Conservation (phyloP, 2,888 invertebrate species). For the Tinea pellionella region DNA sequence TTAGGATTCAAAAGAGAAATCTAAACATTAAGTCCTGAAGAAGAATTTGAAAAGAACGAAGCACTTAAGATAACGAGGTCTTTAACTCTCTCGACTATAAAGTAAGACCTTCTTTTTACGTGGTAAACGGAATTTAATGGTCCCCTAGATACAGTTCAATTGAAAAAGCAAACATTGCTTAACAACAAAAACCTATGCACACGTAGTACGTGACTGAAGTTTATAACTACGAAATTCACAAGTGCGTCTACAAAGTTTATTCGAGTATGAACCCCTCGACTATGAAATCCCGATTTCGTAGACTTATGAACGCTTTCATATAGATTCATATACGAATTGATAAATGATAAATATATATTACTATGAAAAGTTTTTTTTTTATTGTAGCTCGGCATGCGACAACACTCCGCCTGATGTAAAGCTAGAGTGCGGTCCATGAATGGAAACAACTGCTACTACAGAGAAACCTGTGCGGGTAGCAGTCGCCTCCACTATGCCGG, state of each 20-base stretch:
- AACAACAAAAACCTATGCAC: not conserved
- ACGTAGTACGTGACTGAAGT: not conserved
- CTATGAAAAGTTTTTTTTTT: no score
- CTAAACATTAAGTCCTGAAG: not conserved
- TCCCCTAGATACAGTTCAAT: not conserved
- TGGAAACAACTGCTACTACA: no score
- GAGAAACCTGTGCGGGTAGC: no score
- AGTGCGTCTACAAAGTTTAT: not conserved
- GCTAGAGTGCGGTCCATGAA: no score
- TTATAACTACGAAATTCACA: not conserved
- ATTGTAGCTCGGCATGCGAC: no score
- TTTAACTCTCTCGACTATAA: not conserved
- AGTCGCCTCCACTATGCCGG: no score
- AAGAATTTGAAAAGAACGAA: not conserved
- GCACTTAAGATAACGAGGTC: not conserved
- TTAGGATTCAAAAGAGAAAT: not conserved
- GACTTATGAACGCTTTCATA: no score
- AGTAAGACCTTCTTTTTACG: not conserved
- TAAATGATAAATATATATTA: no score
- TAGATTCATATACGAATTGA: no score
- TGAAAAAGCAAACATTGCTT: not conserved
- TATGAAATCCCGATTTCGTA: not conserved
- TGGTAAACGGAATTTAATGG: not conserved
- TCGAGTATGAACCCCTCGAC: not conserved
- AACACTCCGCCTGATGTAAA: no score